Evolutionary conservation across 2,888 invertebrate species (phyloP), one percentile per base, ranked within the genome.

Genomic region (Eristalis intricaria): DNA sequence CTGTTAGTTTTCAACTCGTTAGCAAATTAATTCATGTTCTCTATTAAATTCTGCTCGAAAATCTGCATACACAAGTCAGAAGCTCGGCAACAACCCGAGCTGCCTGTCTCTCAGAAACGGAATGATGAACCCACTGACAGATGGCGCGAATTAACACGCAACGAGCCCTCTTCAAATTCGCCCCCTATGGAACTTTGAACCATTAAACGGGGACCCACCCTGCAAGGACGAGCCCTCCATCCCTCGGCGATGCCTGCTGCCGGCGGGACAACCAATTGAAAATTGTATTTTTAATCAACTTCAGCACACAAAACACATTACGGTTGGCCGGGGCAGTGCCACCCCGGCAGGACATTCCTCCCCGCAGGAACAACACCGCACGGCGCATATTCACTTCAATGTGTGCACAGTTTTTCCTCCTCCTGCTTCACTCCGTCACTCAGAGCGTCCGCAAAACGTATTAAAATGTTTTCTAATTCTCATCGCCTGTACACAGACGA

Each of bases 381-480:
- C 81, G 63, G 22, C 68, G 69, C 7, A 71, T 69, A 77, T 84
- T 75, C 75, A 79, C 83, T 79, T 75, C 58, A 79, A 65, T 56
- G 66, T 40, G 50, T 43, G 26, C 56, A 58, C 70, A 78, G 63
- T 15, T 43, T 7, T 19, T 64, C 13, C 15, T 43, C 5, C 43
- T 15, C 65, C 61, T 66, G 32, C n/a, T 19, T 66, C 69, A 29
- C 32, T 60, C 43, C 11, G 56, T 13, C 61, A 58, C 43, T 63
- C 64, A 32, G 32, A 32, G 26, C 43, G 15, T 35, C 61, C 66
- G 63, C 58, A 70, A 79, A 86, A 75, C 66, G 74, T 64, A 84
- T 87, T 87, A 84, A 87, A 87, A 87, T 87, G 87, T 87, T 87
- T 84, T 84, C 87, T 73, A 87, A 87, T 80, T 71, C 79, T 84